These are phyloP conservation scores for Colaptes auratus DNA, from an alignment of 2,113 vertebrate species.

Conservation along the genomic window DNA sequence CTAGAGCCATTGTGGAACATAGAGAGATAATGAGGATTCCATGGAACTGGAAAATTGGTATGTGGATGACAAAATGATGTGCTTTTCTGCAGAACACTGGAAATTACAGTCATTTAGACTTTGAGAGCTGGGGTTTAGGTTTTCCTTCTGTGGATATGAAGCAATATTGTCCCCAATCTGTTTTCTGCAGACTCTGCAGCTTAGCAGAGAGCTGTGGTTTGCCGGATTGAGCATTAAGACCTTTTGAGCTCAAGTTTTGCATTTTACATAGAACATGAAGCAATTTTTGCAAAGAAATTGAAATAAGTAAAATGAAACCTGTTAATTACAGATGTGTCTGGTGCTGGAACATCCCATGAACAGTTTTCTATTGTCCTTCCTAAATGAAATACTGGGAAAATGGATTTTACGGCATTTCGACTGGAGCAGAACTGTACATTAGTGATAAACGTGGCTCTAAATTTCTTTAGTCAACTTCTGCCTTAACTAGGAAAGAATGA, in stretches of 20 bases:
- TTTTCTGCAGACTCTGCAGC: not conserved
- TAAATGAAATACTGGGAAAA: not conserved
- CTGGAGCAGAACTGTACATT: accelerated
- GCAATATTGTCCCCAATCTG: not conserved
- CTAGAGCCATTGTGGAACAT: conserved; percentile 86
- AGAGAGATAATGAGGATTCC: conserved; percentile 77
- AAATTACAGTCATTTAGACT: not conserved
- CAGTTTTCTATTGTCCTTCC: not conserved
- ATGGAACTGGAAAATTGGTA: conserved; percentile 94
- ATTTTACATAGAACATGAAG: not conserved
- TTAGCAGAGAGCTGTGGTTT: not conserved
- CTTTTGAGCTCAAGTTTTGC: not conserved
- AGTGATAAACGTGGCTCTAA: not conserved
- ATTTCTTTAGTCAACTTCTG: not conserved
- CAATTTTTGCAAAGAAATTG: not conserved
- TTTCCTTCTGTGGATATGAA: not conserved
- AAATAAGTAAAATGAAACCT: not conserved
- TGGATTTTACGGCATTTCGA: not conserved
- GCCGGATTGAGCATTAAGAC: not conserved
- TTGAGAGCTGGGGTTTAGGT: not conserved
- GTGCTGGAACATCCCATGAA: not conserved
- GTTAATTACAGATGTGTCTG: not conserved
- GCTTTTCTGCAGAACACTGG: not conserved
- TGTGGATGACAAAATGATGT: conserved; percentile 40
- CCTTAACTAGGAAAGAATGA: not conserved